A percentile compares a stretch with the other conserved stretches of the same genome.
phyloP scores from a whole-genome alignment of 2,888 invertebrate genomes.

The Anticlea derivata region DNA sequence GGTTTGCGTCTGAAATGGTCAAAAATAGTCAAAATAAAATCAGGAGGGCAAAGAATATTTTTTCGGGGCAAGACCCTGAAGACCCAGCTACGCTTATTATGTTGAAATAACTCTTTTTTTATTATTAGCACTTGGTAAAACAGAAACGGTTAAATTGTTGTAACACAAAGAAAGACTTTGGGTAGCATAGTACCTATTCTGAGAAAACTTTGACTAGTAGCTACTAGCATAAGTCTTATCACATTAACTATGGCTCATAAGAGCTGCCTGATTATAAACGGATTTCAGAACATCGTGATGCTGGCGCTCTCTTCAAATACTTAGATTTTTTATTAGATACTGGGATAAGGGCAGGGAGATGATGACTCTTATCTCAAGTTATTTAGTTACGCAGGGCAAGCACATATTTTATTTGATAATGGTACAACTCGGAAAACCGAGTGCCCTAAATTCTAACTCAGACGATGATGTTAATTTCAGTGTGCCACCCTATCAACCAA shows the following conservation, averaged over 20 bases:
- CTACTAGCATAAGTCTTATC: background rate
- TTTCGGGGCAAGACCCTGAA: constrained; percentile 35
- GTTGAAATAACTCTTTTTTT: constrained; percentile 46
- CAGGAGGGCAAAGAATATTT: constrained; percentile 32
- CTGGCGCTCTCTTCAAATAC: too few species aligned
- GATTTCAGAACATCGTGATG: too few species aligned
- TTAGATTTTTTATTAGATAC: too few species aligned
- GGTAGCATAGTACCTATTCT: too few species aligned
- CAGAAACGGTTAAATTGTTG: constrained; percentile 41
- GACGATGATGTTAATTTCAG: constrained; percentile 10
- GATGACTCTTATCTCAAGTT: too few species aligned
- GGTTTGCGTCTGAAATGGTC: too few species aligned
- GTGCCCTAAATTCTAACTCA: background rate
- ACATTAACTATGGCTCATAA: too few species aligned
- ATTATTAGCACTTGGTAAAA: constrained; percentile 40
- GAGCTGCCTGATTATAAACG: too few species aligned
- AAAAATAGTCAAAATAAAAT: constrained; percentile 45
- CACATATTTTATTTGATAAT: too few species aligned
- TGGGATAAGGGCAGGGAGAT: too few species aligned
- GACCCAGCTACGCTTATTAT: constrained; percentile 40
- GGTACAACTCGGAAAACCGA: background rate
- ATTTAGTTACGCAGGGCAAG: too few species aligned
- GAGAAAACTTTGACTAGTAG: background rate
- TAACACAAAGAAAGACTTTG: constrained; percentile 31
- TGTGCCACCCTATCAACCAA: constrained; percentile 9